A percentile compares a stretch with the other conserved stretches of the same genome.
Evolutionary conservation across 2,888 invertebrate species (phyloP).

Genomic region (Chydorus sphaericus): DNA sequence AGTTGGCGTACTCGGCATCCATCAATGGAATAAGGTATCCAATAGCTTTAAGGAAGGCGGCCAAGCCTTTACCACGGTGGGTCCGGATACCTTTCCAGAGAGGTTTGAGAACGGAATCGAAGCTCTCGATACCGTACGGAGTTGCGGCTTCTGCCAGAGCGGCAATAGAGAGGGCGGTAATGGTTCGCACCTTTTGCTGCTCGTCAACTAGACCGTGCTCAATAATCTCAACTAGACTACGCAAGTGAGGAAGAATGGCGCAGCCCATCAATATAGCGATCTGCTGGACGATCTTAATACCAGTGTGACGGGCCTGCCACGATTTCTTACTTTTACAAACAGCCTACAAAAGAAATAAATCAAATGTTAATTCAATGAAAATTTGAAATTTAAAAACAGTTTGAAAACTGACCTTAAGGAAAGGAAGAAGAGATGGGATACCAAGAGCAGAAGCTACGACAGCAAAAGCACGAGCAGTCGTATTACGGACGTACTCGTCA

Average conservation of each 20-base stretch:
- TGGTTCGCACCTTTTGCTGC: slow-evolving; percentile 97
- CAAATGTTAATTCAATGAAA: not conserved
- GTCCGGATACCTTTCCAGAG: slow-evolving; percentile 97
- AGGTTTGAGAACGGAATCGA: slow-evolving; percentile 97
- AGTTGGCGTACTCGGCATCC: slow-evolving; percentile 99
- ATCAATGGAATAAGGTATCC: slow-evolving; percentile 97
- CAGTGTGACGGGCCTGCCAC: slow-evolving; percentile 96
- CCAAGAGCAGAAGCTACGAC: slow-evolving; percentile 98
- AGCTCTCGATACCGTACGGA: slow-evolving; percentile 99
- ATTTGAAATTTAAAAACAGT: too few species aligned
- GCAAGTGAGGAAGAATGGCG: slow-evolving; percentile 94
- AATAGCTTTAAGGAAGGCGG: slow-evolving; percentile 49
- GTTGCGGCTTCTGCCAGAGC: slow-evolving; percentile 98
- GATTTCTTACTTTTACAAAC: slow-evolving; percentile 98
- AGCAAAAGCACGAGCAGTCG: slow-evolving; percentile 98
- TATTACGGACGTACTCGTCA: slow-evolving; percentile 95
- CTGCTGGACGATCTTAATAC: slow-evolving; percentile 99
- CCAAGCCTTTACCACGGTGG: slow-evolving; percentile 40
- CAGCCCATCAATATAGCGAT: slow-evolving; percentile 99
- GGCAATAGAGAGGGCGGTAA: slow-evolving; percentile 94
- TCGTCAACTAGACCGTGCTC: slow-evolving; percentile 97
- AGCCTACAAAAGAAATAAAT: slow-evolving; percentile 35
- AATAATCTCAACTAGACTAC: slow-evolving; percentile 96
- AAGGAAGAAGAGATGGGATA: slow-evolving; percentile 91
- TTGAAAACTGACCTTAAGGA: slow-evolving; percentile 62